Percentiles rank a stretch among this genome's conserved stretches.
phyloP scores from a whole-genome alignment of 2,888 invertebrate genomes.

The Coremacera marginata region DNA sequence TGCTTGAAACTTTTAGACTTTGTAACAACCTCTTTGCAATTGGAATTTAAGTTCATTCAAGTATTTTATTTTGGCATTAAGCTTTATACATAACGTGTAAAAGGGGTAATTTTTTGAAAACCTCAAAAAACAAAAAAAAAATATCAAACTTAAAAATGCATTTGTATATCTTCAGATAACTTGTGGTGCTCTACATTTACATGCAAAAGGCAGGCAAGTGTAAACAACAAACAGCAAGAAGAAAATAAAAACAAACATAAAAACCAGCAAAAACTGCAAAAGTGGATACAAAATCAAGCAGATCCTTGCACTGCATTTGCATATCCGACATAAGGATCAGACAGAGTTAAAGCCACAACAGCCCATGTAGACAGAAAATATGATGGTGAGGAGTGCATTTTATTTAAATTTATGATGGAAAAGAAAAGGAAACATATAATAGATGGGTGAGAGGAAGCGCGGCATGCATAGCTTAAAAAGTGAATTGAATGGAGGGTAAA shows the following conservation, averaged over 20 bases:
- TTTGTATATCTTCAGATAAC: constrained; percentile 10
- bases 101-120: too few species aligned
- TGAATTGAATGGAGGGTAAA: not conserved
- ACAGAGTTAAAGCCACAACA: constrained; percentile 1
- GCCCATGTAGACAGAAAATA: not conserved
- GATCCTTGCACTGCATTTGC: constrained; percentile 6
- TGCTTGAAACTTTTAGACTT: too few species aligned
- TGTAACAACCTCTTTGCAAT: too few species aligned
- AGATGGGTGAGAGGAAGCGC: not conserved
- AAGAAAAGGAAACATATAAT: constrained; percentile 1
- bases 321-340: not conserved
- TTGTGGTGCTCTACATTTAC: constrained; percentile 22
- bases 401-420: constrained; percentile 30
- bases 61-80: too few species aligned
- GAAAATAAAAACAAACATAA: not conserved
- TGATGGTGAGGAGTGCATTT: constrained; percentile 10
- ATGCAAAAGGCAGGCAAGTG: constrained; percentile 22
- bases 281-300: not conserved
- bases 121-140: not conserved
- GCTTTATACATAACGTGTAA: too few species aligned
- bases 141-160: not conserved
- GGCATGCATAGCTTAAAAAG: too few species aligned
- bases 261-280: not conserved
- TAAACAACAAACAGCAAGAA: constrained; percentile 6
- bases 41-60: too few species aligned